Conservation (phyloP, 2,888 invertebrate species). For the Philereme transversata region DNA sequence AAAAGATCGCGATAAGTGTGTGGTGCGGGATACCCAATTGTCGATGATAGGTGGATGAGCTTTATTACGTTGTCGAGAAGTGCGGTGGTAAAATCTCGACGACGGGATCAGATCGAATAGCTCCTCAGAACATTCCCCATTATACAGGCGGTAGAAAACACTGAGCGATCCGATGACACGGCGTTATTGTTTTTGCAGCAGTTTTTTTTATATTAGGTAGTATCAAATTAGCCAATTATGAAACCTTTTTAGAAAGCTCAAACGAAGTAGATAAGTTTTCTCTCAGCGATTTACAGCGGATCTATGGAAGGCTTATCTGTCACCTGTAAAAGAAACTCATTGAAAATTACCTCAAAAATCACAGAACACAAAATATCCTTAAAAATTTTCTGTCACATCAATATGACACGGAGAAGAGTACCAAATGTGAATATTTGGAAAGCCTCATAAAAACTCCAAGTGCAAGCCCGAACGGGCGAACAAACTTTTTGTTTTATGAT, state of each 20-base stretch:
- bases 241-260: not conserved
- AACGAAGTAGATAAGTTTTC: not conserved
- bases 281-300: not conserved
- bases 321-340: slow-evolving; percentile 31
- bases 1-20: no score
- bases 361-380: not conserved
- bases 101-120: no score
- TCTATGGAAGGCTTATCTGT: not conserved
- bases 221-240: no score
- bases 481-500: not conserved
- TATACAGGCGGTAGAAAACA: no score
- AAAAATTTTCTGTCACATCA: slow-evolving; percentile 36
- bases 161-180: no score
- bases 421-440: slow-evolving; percentile 16
- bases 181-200: no score
- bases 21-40: no score
- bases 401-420: slow-evolving; percentile 37
- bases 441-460: slow-evolving; percentile 6
- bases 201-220: no score
- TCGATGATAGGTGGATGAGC: no score
- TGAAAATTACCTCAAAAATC: slow-evolving; percentile 22
- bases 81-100: no score
- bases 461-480: slow-evolving; percentile 12
- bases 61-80: no score
- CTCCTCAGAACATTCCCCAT: no score